Conservation (phyloP, 2,113 vertebrate genomes). For the Saguinus imperator region DNA sequence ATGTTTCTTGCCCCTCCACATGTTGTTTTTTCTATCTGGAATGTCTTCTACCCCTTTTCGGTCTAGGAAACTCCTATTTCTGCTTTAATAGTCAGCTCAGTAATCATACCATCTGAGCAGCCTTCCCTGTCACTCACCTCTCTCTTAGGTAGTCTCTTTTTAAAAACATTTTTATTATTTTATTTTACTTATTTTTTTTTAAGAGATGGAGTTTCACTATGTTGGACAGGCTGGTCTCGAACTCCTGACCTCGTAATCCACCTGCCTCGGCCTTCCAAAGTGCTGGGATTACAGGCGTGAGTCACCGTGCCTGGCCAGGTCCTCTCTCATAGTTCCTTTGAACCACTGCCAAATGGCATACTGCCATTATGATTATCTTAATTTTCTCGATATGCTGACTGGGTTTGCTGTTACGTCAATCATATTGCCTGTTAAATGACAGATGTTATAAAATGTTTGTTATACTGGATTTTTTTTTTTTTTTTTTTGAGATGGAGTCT, state of each 20-base stretch:
- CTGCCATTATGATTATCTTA: background rate
- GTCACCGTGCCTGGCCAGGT: too few species aligned
- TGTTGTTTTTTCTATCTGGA: background rate
- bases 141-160: background rate
- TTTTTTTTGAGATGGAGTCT: too few species aligned
- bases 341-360: background rate
- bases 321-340: background rate
- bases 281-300: too few species aligned
- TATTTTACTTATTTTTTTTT: background rate
- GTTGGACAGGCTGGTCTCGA: too few species aligned
- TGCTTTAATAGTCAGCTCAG: constrained; percentile 15
- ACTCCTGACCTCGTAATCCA: too few species aligned
- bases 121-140: background rate
- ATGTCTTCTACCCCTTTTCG: background rate
- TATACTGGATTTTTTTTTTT: background rate
- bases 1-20: background rate
- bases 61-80: constrained; percentile 2
- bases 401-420: background rate
- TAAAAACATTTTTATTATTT: too few species aligned
- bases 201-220: too few species aligned
- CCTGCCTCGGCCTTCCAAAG: too few species aligned
- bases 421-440: background rate
- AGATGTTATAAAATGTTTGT: background rate
- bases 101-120: background rate
- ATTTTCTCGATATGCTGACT: background rate